Evolutionary conservation across 2,888 invertebrate genomes (phyloP), one percentile per base, ranked within the genome.

Genomic region (Chrysomela aeneicollis): DNA sequence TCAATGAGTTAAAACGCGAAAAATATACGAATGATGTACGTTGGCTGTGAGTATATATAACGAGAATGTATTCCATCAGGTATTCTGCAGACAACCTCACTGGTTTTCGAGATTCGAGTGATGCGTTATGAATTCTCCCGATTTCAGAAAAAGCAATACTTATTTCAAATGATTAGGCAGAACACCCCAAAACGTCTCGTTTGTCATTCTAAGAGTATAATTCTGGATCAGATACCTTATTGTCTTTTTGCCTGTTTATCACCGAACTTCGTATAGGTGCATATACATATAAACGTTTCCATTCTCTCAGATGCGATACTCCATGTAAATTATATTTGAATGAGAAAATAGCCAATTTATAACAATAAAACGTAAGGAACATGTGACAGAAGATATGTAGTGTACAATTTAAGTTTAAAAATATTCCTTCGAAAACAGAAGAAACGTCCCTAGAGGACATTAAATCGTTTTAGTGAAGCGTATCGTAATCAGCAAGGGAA

Each of bases 381-480:
- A 80, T 81, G 77, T 79, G 82, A 82, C 81, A 77, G 80, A 78
- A 75, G 79, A 81, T 80, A 82, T 82, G 79, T 82, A 81, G 80
- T 81, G 81, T 81, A 82, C 82, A 82, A 81, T 81, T 81, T 80
- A 79, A 77, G 77, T 78, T 78, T 75, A 72, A 78, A 78, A 77
- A 78, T 75, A 76, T 75, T 74, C 73, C 73, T 76, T 76, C 75
- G 75, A 77, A 79, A 78, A 77, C 77, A 77, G 77, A 74, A 74
- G 69, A 71, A 70, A 72, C 65, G 71, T 73, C 78, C 74, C 76
- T 47, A 62, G 77, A 73, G 78, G 74, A 72, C 75, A 70, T 76
- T 78, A 78, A 77, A 78, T 76, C 77, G 76, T 74, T 77, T 73
- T 70, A 64, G 67, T 69, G 67, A 66, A 67, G 70, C 70, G 68